Evolutionary conservation across 2,888 invertebrate species (phyloP).

Genomic region (Aphidius colemani): DNA sequence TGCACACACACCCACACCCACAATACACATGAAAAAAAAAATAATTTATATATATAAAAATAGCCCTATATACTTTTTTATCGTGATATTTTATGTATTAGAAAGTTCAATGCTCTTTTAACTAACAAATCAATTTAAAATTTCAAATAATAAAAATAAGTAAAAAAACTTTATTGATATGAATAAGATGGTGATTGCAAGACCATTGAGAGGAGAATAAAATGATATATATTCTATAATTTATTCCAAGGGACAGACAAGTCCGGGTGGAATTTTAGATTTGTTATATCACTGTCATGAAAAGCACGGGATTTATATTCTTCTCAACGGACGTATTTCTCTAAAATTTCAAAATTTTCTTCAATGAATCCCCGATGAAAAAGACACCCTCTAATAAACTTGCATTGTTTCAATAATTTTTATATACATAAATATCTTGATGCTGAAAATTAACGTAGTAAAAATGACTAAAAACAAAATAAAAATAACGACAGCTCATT

Average conservation of each 20-base stretch:
- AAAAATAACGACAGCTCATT: too few relatives aligned
- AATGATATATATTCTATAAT: slow-evolving; percentile 42
- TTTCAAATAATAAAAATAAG: too few relatives aligned
- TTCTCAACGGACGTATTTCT: slow-evolving; percentile 31
- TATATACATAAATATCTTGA: slow-evolving; percentile 22
- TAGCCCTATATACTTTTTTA: too few relatives aligned
- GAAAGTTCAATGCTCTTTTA: too few relatives aligned
- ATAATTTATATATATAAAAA: too few relatives aligned
- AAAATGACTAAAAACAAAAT: too few relatives aligned
- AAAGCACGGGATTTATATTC: slow-evolving; percentile 40
- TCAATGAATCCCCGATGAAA: slow-evolving; percentile 2
- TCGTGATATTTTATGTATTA: too few relatives aligned
- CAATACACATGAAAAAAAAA: too few relatives aligned
- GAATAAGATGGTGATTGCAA: slow-evolving; percentile 56
- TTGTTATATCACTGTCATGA: slow-evolving; percentile 28
- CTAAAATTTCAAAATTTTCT: neutral
- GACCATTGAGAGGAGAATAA: slow-evolving; percentile 45
- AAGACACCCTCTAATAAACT: slow-evolving; percentile 43
- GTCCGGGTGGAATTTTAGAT: slow-evolving; percentile 31
- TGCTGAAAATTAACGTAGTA: too few relatives aligned
- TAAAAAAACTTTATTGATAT: slow-evolving; percentile 26
- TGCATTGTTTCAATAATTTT: slow-evolving; percentile 53
- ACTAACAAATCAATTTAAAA: too few relatives aligned
- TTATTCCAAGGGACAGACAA: slow-evolving; percentile 44
- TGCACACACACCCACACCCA: neutral